A percentile compares a stretch with the other conserved stretches of the same genome.
Evolutionary conservation across 2,113 vertebrate species (phyloP).

Genomic region (Suricata suricatta): DNA sequence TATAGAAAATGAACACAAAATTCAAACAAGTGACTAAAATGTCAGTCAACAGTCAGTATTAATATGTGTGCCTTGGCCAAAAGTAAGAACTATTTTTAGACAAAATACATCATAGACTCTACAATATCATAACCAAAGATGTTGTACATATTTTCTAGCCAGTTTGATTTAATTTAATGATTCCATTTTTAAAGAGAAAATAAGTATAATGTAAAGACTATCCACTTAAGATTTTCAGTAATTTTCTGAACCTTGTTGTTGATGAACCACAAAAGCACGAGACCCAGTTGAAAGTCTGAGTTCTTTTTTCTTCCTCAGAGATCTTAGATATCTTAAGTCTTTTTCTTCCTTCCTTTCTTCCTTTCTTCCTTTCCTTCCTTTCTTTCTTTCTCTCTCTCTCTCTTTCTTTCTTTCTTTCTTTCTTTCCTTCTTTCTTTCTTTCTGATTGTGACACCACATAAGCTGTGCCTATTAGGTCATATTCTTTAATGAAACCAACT

Average conservation of each 20-base stretch:
- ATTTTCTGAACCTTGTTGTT: background rate
- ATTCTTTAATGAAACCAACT: constrained; percentile 1
- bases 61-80: background rate
- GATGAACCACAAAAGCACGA: background rate
- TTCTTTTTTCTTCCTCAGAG: background rate
- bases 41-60: background rate
- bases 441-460: background rate
- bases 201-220: background rate
- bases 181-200: background rate
- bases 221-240: background rate
- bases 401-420: background rate
- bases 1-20: constrained; percentile 24
- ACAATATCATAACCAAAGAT: background rate
- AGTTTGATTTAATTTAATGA: background rate
- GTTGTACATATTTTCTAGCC: background rate
- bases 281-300: background rate
- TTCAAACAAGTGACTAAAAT: constrained; percentile 27
- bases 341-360: too few relatives aligned
- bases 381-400: background rate
- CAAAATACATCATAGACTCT: background rate
- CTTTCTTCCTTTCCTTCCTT: background rate
- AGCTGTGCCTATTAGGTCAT: background rate
- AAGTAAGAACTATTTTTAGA: background rate
- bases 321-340: background rate
- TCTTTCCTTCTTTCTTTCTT: too few relatives aligned